Evolutionary conservation across 1,140 invertebrate species (phyloP).

Genomic region (Eurytemora carolleeae): DNA sequence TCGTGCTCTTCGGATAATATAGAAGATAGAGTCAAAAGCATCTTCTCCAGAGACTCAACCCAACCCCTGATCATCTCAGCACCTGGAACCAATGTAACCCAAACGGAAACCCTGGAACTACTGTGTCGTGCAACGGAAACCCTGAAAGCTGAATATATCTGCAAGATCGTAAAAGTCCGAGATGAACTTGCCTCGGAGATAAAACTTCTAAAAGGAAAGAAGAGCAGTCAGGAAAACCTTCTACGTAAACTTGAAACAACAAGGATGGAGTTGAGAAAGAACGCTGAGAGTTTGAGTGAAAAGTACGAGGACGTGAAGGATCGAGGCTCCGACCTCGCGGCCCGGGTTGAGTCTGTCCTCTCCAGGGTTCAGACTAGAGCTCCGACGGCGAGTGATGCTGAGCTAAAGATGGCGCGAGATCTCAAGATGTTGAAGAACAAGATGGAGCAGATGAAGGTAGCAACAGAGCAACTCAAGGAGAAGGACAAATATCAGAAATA

Average conservation of each 20-base stretch:
- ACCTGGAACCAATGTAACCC: neutral
- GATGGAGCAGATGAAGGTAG: neutral
- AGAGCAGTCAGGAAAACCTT: too few relatives aligned
- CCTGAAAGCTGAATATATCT: neutral
- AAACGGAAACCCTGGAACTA: neutral
- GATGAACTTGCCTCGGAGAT: too few relatives aligned
- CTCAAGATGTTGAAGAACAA: neutral
- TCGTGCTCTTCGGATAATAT: too few relatives aligned
- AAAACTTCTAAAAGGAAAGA: too few relatives aligned
- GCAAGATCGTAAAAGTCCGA: neutral
- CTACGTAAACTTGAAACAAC: neutral
- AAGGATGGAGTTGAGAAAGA: neutral
- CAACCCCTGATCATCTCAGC: neutral
- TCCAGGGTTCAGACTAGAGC: neutral
- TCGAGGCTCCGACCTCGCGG: neutral
- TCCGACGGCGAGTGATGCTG: neutral
- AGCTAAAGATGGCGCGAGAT: neutral
- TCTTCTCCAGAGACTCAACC: neutral
- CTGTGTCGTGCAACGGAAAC: neutral
- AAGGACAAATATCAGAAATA: too few relatives aligned
- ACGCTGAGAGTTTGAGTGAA: too few relatives aligned
- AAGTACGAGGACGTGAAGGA: neutral
- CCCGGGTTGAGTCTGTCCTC: neutral
- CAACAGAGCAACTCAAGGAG: neutral
- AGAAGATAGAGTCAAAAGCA: too few relatives aligned